Base-by-base conservation (phyloP, 2,113 vertebrate genomes). In the Cyprinodon tularosa region DNA sequence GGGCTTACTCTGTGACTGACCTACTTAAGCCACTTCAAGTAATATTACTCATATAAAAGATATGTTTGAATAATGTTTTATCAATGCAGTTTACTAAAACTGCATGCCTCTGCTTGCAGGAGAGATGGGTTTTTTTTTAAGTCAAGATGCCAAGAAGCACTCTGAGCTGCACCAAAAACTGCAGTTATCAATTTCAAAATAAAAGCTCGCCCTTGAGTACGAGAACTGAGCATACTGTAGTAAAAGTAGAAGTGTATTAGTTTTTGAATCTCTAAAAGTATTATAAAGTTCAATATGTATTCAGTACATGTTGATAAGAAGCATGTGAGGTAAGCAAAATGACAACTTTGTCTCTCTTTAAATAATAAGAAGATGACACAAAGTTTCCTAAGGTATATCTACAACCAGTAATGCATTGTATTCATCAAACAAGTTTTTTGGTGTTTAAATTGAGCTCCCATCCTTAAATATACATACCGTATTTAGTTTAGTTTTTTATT, bases 101-200 rank as follows among this genome's bases (percentile, higher is more conserved):
- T 67, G 57, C 78, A 76, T 75, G 81, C 40, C 80, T 73, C 62
- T 12, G 72, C 66, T 82, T 80, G 83, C 67, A 22, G 36, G 36
- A 72, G 4, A 1, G 17, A 67, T 82, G 71, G 45, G 84, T 72
- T 29, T 71, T 37, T 71, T 71, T 66, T 74, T 0, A 12, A 73
- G 65, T 86, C 45, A 70, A 71, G 48, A 22, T 4, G 50, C 1
- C 3, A n/a, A 37, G 60, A 64, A 63, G 12, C 0, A 11, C 3
- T 47, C 0, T 10, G 65, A 57, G 40, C 22, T 10, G 61, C 3
- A 71, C 36, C 44, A 45, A 82, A 77, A 57, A 40, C 38, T 4
- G 4, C 7, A 15, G 0, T 4, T 38, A 9, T 40, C 2, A 2
- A 0, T 39, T 3, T 83, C 86, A 90, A 81, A 88, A 72, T 87